Evolutionary conservation across 2,797 vertebrate species (phyloP).

Genomic region (Orestias chungarensis): DNA sequence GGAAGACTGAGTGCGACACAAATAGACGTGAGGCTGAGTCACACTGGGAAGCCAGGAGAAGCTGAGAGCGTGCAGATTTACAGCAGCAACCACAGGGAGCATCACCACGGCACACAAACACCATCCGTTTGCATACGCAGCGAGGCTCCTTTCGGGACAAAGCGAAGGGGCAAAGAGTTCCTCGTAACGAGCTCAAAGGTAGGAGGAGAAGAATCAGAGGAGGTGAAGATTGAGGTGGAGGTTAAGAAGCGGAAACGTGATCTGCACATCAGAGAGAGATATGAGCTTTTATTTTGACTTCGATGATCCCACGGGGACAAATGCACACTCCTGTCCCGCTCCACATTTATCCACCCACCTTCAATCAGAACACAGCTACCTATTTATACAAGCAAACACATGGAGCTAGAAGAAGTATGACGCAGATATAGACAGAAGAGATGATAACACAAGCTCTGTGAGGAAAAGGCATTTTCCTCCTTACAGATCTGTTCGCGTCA

Average conservation of each 20-base stretch:
- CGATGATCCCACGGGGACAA: background rate
- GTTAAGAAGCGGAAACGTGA: conserved; percentile 50
- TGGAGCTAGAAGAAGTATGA: conserved; percentile 26
- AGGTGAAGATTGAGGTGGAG: conserved; percentile 35
- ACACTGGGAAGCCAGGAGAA: conserved; percentile 67
- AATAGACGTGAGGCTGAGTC: conserved; percentile 68
- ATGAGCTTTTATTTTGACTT: background rate
- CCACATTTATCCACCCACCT: conserved; percentile 4
- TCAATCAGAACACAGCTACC: conserved; percentile 10
- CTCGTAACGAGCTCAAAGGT: conserved; percentile 33
- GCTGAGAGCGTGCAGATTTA: conserved; percentile 62
- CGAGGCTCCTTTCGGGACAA: conserved; percentile 44
- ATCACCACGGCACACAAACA: conserved; percentile 15
- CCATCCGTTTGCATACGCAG: conserved; percentile 42
- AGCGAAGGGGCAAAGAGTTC: conserved; percentile 50
- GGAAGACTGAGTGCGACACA: conserved; percentile 42
- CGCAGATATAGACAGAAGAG: background rate
- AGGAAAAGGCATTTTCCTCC: background rate
- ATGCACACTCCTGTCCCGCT: background rate
- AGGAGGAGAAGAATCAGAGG: conserved; percentile 32
- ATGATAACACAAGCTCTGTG: background rate
- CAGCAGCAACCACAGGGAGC: conserved; percentile 53
- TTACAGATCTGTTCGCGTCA: background rate
- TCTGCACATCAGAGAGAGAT: conserved; percentile 15
- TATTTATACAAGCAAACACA: conserved; percentile 46